Base-by-base conservation (phyloP, 1,140 invertebrate species). In the Chrysoperla carnea region DNA sequence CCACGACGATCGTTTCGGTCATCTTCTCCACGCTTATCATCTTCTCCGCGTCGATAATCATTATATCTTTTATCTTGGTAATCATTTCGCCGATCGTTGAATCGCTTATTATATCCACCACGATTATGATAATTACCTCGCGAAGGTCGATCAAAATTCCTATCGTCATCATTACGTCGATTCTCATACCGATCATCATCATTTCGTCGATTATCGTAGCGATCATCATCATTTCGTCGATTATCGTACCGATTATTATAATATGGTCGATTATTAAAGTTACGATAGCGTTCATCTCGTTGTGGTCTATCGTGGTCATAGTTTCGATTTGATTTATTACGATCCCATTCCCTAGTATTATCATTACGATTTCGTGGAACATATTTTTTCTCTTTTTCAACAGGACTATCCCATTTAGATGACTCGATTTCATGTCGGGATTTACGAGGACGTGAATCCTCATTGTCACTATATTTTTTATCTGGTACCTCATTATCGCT, bases 381-480 rank as follows among this genome's bases (percentile, higher is more conserved):
- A 23, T 23, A 23, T 23, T 23, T 23, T 23, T 23, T 41, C 7
- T 53, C 48, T 17, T 40, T 40, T 27, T 40, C 39, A 4, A 27
- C 43, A 17, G 46, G 46, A 44, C 46, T 50, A 29, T 60, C 58
- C 58, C 58, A 60, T 43, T 56, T 60, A 29, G 58, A 59, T 11
- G 31, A 33, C 6, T 33, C 31, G 6, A 33, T 9, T 12, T 33
- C 31, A 11, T 12, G 31, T 33, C 31, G 31, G 4, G 31, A 33
- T 33, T 12, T 33, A 11, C n/a, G 8, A 11, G n/a, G 31, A 4
- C 31, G 8, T 33, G 31, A 11, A 2, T 33, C 31, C 8, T 33
- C n/a, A 11, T 31, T 11, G 29, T 12, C n/a, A 11, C 8, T 33
- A 9, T 33, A 4, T 33, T 33, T 12, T 33, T 33, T 33, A 33